These are phyloP conservation scores for Indicator indicator DNA, from an alignment of 2,113 vertebrate genomes.

Conservation along the genomic window DNA sequence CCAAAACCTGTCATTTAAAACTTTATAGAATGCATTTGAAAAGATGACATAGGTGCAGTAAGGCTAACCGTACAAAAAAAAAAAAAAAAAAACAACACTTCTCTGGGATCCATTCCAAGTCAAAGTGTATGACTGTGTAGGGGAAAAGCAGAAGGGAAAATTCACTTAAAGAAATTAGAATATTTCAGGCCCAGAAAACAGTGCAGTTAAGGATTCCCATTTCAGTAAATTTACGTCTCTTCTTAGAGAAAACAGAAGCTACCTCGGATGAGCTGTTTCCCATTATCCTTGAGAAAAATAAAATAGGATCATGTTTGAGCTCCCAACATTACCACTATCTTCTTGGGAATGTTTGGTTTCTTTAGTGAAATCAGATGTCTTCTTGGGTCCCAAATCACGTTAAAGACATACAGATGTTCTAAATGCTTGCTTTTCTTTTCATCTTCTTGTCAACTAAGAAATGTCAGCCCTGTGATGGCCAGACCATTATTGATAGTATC, in stretches of 20 bases:
- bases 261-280: slow-evolving; percentile 14
- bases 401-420: slow-evolving; percentile 35
- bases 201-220: not conserved
- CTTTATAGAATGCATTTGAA: not conserved
- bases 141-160: not conserved
- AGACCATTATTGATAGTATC: not conserved
- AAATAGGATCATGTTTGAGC: slow-evolving; percentile 17
- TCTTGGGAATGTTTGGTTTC: slow-evolving; percentile 16
- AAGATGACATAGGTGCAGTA: not conserved
- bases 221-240: not conserved
- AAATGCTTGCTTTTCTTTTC: slow-evolving; percentile 35
- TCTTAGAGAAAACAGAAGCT: not conserved
- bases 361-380: slow-evolving; percentile 55
- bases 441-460: slow-evolving; percentile 2
- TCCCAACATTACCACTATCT: not conserved
- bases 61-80: not conserved
- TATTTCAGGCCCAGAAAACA: not conserved
- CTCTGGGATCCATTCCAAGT: not conserved
- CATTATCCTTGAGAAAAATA: slow-evolving; percentile 19
- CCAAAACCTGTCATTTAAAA: not conserved
- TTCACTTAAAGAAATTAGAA: slow-evolving; percentile 8
- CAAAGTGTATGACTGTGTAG: not conserved
- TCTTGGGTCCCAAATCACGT: slow-evolving; percentile 4
- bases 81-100: not conserved
- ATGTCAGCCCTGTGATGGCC: not conserved